Evolutionary conservation across 2,797 vertebrate genomes (phyloP), one percentile per base, ranked within the genome.

Genomic region (Myotis planiceps): DNA sequence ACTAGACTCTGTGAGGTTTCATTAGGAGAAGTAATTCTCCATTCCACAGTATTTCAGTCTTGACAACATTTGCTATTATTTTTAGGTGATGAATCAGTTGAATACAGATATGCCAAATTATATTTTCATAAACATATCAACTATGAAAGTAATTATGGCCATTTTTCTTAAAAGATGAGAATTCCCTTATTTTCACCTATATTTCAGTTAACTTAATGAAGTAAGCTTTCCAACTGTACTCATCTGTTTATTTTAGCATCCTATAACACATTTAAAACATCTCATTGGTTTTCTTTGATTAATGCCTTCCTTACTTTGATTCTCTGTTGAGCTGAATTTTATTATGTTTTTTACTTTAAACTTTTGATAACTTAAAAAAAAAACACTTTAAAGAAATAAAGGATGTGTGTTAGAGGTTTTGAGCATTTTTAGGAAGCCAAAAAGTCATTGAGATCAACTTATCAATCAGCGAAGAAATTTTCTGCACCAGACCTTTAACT

Each of bases 131-230:
- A 88, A 29, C 53, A 15, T 29, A n/a, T 23, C 10, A 19, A 71
- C 34, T 78, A 68, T 10, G 37, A 76, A 69, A 53, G 13, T 39
- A 39, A 39, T 75, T 49, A 32, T n/a, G 9, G 21, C 45, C 6
- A 49, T 49, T 88, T 76, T 82, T 72, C 81, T 86, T 92, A 72
- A 78, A 94, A 80, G 45, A n/a, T 80, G 18, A 55, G 19, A 78
- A 39, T 12, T 51, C 18, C 39, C 76, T 39, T 58, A n/a, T 81
- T 58, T 89, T 66, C 68, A 49, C 21, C 34, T 72, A 2, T 45
- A 32, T 93, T 66, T 65, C 19, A 21, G 83, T 92, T 13, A 65
- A 82, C 16, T 65, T 58, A n/a, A 3, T 51, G 37, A 74, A 75
- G 82, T 45, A 63, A 75, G n/a, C 21, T 92, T 53, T 71, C 37